These are phyloP conservation scores for Lota lota DNA, from an alignment of 2,113 vertebrate genomes.

Conservation along the genomic window DNA sequence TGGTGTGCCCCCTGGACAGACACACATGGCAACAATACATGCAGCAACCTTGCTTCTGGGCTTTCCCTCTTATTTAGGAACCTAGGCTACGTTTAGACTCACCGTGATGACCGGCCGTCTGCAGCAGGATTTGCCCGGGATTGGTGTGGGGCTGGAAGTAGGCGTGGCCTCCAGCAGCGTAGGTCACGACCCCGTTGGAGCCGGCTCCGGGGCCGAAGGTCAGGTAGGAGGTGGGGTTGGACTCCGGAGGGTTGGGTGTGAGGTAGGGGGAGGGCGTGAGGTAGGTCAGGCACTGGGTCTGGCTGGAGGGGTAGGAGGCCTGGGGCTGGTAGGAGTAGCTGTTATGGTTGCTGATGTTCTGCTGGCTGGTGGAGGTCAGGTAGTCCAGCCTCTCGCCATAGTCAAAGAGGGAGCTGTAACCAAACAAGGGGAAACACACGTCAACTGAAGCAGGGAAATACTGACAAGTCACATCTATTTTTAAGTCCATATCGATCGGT, in stretches of 20 bases:
- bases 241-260: constrained; percentile 64
- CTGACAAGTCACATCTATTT: too few species aligned
- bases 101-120: constrained; percentile 61
- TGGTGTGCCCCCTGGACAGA: constrained; percentile 52
- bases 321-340: constrained; percentile 60
- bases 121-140: constrained; percentile 69
- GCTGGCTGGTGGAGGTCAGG: constrained; percentile 62
- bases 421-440: not conserved
- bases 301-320: constrained; percentile 47
- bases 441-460: not conserved
- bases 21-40: not conserved
- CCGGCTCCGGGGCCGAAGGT: constrained; percentile 58
- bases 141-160: constrained; percentile 67
- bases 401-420: constrained; percentile 62
- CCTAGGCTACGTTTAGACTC: constrained; percentile 18
- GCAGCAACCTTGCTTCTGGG: too few species aligned
- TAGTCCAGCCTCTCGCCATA: constrained; percentile 70
- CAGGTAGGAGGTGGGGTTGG: constrained; percentile 67
- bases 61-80: not conserved
- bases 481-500: too few species aligned
- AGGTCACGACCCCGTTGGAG: constrained; percentile 59
- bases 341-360: constrained; percentile 50
- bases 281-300: constrained; percentile 64
- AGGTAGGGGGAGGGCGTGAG: constrained; percentile 71
- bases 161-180: constrained; percentile 54